Percentiles rank a stretch among this genome's conserved stretches.
Conservation (phyloP, 2,888 invertebrate genomes). For the Pseudoips prasinana region DNA sequence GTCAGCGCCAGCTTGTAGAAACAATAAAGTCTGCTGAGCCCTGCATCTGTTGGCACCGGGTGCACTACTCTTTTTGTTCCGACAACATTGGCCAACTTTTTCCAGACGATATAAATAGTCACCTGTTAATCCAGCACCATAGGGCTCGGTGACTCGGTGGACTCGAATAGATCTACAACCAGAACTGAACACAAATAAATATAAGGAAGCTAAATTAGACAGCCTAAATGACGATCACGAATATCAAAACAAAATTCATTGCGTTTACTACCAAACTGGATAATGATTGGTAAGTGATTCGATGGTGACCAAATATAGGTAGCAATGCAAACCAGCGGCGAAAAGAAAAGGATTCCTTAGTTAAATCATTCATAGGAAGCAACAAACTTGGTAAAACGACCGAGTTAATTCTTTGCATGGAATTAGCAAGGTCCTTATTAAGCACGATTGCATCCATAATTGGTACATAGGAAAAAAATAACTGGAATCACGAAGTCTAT, state of each 20-base stretch:
- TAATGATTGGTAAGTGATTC: conserved; percentile 44
- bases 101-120: conserved; percentile 11
- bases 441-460: conserved; percentile 48
- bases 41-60: conserved; percentile 24
- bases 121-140: conserved; percentile 14
- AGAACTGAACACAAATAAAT: conserved; percentile 11
- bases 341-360: conserved; percentile 44
- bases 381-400: conserved; percentile 54
- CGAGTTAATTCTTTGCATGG: conserved; percentile 46
- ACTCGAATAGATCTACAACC: no score
- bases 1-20: conserved; percentile 9
- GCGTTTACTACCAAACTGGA: no score
- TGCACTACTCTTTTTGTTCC: conserved; percentile 15
- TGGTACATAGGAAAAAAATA: conserved; percentile 56
- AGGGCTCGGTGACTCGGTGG: no score
- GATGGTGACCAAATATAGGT: conserved; percentile 53
- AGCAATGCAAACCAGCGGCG: conserved; percentile 38
- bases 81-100: conserved; percentile 15
- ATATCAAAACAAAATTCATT: no score
- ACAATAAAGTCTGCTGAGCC: conserved; percentile 6
- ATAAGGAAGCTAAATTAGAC: no score
- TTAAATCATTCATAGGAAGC: conserved; percentile 56
- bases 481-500: conserved; percentile 25
- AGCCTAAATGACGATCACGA: no score
- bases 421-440: conserved; percentile 48